Evolutionary conservation across 1,140 invertebrate species (phyloP), one percentile per base, ranked within the genome.

Genomic region (Helicorthomorpha holstii): DNA sequence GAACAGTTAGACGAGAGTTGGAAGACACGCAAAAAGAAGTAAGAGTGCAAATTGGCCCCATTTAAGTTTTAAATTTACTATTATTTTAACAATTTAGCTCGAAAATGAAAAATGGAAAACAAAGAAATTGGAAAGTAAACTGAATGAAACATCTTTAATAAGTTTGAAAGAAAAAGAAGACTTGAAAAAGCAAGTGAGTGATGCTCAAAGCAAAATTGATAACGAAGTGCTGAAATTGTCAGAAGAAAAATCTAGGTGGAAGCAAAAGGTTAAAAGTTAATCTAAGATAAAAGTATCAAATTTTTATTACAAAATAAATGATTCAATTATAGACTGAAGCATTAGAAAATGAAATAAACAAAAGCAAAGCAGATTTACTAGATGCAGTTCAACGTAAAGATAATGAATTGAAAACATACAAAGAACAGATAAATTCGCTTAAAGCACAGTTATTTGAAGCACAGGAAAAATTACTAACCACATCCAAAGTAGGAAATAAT

Each of bases 41-140:
- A 63, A 51, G 51, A 48, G 29, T 41, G 48, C 23, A 50, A 55
- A 23, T 26, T 38, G 27, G 2, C 23, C 19, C 12, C 19, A 25
- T 7, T 1, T 48, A 4, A 19, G 25, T 14, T 43, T 27, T 52
- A 10, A 25, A 19, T 10, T 46, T 46, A 19, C 21, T 46, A 7
- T 22, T 46, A 7, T 7, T 46, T 46, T 46, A 7, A 4, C 21
- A 19, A 7, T 46, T 46, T 63, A 79, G 76, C 64, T 78, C 25
- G 73, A 75, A 53, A 70, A 75, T 60, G 75, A 77, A 61, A 73
- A 72, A 58, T 67, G 70, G 27, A 73, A 71, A 60, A 57, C 72
- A 24, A 66, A 75, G 44, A 64, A 69, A 45, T 68, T 75, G 41
- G 78, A 80, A 63, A 64, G 60, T 41, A 74, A 73, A 57, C 63